Conservation (phyloP, 2,797 vertebrate species). For the Rhynchotus rufescens region DNA sequence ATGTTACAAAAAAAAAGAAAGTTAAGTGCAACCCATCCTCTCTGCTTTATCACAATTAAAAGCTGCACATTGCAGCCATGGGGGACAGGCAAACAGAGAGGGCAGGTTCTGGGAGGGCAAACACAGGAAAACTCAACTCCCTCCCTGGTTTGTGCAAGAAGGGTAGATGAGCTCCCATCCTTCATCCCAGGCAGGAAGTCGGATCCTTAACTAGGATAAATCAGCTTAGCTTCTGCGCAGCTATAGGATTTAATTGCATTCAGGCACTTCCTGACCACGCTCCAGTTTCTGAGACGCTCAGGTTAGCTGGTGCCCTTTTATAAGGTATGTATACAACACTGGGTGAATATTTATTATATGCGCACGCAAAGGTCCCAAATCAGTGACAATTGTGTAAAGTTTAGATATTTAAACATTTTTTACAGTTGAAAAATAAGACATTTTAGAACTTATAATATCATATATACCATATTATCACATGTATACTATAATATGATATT, state of each 20-base stretch:
- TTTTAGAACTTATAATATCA: background rate
- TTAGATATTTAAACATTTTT: background rate
- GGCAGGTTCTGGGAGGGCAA: accelerated
- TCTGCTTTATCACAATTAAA: background rate
- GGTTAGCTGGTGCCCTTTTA: background rate
- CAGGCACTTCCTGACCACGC: background rate
- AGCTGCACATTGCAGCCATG: background rate
- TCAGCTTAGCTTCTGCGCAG: background rate
- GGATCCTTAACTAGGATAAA: background rate
- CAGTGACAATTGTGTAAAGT: background rate
- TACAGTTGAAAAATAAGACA: background rate
- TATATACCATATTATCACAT: too few relatives aligned
- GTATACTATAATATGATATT: too few relatives aligned
- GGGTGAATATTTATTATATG: background rate
- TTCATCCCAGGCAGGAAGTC: background rate
- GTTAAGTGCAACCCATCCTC: background rate
- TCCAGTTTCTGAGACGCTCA: background rate
- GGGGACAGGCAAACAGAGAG: background rate
- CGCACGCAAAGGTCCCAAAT: background rate
- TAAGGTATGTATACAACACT: background rate
- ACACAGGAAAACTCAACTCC: background rate
- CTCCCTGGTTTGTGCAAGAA: background rate
- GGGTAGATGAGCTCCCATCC: background rate
- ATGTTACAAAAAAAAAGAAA: background rate
- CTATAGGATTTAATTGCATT: background rate